A percentile compares a stretch with the other conserved stretches of the same genome.
Evolutionary conservation across 2,797 vertebrate genomes (phyloP).

Genomic region (Mormyrus hasselquistii): DNA sequence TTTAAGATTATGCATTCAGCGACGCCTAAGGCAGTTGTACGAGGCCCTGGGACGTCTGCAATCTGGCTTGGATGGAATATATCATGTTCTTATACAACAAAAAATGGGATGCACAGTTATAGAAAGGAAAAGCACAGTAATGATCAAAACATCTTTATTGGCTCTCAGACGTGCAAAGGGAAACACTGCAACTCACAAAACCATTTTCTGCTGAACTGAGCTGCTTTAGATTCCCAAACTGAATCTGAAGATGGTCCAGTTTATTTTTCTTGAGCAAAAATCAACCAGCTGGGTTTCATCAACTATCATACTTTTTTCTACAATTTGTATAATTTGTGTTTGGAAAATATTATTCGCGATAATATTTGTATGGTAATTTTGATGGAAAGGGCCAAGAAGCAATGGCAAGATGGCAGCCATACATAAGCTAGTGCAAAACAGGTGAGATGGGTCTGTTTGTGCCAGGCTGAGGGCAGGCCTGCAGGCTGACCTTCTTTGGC

Average conservation of each 20-base stretch:
- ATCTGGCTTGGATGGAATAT: not conserved
- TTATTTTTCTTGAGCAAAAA: not conserved
- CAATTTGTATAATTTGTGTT: not conserved
- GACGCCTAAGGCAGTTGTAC: not conserved
- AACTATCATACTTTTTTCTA: not conserved
- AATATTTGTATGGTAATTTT: not conserved
- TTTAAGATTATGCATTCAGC: not conserved
- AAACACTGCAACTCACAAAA: not conserved
- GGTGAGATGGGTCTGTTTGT: not conserved
- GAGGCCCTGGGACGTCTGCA: not conserved
- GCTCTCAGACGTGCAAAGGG: not conserved
- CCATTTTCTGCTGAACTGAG: not conserved
- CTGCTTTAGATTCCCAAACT: not conserved
- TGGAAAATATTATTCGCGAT: not conserved
- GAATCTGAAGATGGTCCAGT: not conserved
- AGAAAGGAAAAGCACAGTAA: not conserved
- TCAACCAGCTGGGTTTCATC: not conserved
- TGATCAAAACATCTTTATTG: not conserved
- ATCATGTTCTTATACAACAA: not conserved
- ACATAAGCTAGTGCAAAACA: not conserved
- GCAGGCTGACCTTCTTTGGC: not conserved
- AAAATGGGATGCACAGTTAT: not conserved
- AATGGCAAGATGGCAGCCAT: not conserved
- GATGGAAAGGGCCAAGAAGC: not conserved
- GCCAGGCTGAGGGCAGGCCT: not conserved